These are phyloP conservation scores for Tethya wilhelma DNA, from an alignment of 37 sponge, comb jelly and placozoan genomes.

Conservation along the genomic window DNA sequence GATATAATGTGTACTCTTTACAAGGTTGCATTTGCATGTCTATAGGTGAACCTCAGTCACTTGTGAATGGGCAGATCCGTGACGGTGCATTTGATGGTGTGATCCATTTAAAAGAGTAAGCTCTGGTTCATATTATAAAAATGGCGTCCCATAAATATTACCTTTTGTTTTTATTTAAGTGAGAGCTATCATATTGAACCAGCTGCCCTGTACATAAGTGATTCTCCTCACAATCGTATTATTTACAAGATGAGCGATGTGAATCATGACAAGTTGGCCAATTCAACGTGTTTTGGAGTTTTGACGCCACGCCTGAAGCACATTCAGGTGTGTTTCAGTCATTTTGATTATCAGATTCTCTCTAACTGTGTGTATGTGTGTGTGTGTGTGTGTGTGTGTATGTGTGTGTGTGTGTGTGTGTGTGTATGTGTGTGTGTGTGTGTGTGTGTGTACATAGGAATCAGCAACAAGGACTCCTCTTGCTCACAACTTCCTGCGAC, in stretches of 20 bases:
- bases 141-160: background rate
- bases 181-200: background rate
- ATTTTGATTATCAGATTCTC: too few relatives aligned
- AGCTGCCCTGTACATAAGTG: background rate
- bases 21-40: background rate
- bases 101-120: conserved; percentile 35
- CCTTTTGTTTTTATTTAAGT: background rate
- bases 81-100: conserved; percentile 30
- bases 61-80: conserved; percentile 37
- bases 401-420: background rate
- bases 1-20: background rate
- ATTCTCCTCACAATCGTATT: conserved; percentile 27
- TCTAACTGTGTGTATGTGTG: background rate
- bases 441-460: background rate
- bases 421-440: background rate
- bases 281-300: background rate
- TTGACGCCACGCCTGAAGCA: background rate
- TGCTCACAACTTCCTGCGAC: too few relatives aligned
- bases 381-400: background rate
- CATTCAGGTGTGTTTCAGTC: background rate
- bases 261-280: conserved; percentile 3
- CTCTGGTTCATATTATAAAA: background rate
- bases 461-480: too few relatives aligned
- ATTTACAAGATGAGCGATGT: conserved; percentile 65
- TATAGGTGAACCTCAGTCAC: conserved; percentile 37